Percentiles rank a stretch among this genome's conserved stretches.
Evolutionary conservation across 92 coral and sea anemone genomes (phyloP).

Genomic region (Virgularia gustaviana): DNA sequence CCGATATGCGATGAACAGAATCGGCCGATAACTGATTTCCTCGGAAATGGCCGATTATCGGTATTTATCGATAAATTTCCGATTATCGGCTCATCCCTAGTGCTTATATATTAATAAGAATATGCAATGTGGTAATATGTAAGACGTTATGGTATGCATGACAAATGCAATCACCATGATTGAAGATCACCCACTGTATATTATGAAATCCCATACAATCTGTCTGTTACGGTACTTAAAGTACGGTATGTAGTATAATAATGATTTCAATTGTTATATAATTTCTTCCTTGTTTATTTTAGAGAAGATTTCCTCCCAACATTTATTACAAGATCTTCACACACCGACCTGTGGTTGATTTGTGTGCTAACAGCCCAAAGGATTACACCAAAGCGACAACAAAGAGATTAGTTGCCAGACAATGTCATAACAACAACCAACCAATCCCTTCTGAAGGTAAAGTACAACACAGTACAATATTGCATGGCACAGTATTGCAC

Average conservation of each 20-base stretch:
- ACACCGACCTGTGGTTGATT: constrained; percentile 80
- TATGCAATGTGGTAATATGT: no score
- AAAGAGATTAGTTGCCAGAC: constrained; percentile 60
- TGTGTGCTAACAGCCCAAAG: constrained; percentile 93
- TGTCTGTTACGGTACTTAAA: neutral
- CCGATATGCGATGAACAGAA: no score
- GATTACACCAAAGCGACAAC: constrained; percentile 72
- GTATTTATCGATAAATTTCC: no score
- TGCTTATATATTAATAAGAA: no score
- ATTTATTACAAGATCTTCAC: constrained; percentile 99
- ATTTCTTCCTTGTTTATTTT: neutral
- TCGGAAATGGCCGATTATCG: no score
- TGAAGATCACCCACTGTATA: neutral
- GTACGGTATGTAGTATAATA: neutral
- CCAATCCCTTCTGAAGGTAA: constrained; percentile 32
- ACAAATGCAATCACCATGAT: neutral
- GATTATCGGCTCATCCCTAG: no score
- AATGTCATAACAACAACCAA: constrained; percentile 63
- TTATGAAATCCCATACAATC: neutral
- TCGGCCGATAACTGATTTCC: no score
- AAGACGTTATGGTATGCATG: no score
- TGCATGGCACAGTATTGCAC: neutral
- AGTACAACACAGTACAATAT: no score
- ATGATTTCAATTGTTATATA: neutral
- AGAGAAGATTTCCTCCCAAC: constrained; percentile 94